Evolutionary conservation across 2,797 vertebrate species (phyloP), one percentile per base, ranked within the genome.

Genomic region (Threskiornis aethiopicus): DNA sequence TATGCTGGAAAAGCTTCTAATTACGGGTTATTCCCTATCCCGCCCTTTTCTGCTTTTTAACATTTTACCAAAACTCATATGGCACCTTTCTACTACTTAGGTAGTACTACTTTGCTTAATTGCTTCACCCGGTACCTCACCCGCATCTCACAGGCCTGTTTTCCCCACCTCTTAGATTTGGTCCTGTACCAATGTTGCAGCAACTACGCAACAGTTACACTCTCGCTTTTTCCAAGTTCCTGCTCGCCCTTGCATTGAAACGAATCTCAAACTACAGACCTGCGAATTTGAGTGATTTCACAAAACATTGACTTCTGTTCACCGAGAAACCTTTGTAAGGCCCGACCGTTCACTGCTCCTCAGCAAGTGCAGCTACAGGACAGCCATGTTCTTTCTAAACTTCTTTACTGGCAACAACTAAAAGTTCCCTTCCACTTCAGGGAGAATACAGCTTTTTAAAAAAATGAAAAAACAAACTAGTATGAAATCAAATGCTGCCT

Each of bases 71-170:
- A 78, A 79, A n/a, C 8, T 52, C 19, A 46, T 13, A 22, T 2
- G 22, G 16, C 16, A 62, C 39, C 64, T 54, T 80, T 66, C 62
- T 42, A 17, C 14, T 44, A 41, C 19, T 51, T 16, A 59, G 1
- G 10, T 2, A 44, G 31, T 31, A 55, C 4, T 7, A 39, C 16
- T 62, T n/a, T 3, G 4, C 46, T 52, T 25, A 55, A 31, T 4
- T 46, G 47, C 44, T 46, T 85, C 37, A 55, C 18, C n/a, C 14
- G 46, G 6, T 4, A 13, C 46, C 35, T 55, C 7, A 61, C 13
- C 16, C 0, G 0, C 3, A 69, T 11, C 37, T 51, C 59, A 20
- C 5, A 28, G 17, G 19, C 29, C n/a, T 29, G 11, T 46, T 47
- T 20, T 14, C 24, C 28, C 6, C 14, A 14, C 2, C 19, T 13